Conservation (phyloP, 2,888 invertebrate species). For the Chydorus sphaericus region DNA sequence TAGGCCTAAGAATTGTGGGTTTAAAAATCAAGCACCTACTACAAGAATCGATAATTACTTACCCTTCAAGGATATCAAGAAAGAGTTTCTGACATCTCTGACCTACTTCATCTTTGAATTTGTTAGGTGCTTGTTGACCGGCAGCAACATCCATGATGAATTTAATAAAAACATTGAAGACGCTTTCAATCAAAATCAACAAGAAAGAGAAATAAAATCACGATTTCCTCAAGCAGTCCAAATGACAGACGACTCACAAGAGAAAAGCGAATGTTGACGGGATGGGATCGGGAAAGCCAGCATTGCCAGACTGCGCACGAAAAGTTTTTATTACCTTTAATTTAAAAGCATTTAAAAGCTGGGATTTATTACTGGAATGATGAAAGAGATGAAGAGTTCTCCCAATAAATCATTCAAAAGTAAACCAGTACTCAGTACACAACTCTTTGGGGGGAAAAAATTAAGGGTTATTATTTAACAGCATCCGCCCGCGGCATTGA, state of each 20-base stretch:
- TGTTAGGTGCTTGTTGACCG: slow-evolving; percentile 51
- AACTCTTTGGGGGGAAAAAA: too few species aligned
- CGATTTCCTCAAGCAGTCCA: not conserved
- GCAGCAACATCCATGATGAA: slow-evolving; percentile 64
- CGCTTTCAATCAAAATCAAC: not conserved
- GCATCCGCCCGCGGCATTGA: too few species aligned
- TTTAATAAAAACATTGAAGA: not conserved
- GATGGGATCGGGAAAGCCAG: not conserved
- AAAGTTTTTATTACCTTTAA: too few species aligned
- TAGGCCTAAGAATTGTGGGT: not conserved
- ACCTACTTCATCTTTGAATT: slow-evolving; percentile 81
- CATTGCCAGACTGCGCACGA: not conserved
- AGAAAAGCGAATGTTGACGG: not conserved
- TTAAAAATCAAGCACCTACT: not conserved
- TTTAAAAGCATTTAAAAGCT: too few species aligned
- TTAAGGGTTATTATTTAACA: too few species aligned
- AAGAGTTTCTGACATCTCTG: slow-evolving; percentile 87
- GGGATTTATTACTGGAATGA: too few species aligned
- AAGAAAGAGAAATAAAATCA: not conserved
- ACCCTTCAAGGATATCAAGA: slow-evolving; percentile 92
- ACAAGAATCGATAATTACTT: slow-evolving; percentile 29
- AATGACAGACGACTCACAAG: not conserved
- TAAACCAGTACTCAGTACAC: too few species aligned
- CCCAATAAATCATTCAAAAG: too few species aligned
- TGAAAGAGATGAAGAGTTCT: too few species aligned